These are phyloP conservation scores for Sternotherus odoratus DNA, from an alignment of 2,797 vertebrate genomes.

Conservation along the genomic window DNA sequence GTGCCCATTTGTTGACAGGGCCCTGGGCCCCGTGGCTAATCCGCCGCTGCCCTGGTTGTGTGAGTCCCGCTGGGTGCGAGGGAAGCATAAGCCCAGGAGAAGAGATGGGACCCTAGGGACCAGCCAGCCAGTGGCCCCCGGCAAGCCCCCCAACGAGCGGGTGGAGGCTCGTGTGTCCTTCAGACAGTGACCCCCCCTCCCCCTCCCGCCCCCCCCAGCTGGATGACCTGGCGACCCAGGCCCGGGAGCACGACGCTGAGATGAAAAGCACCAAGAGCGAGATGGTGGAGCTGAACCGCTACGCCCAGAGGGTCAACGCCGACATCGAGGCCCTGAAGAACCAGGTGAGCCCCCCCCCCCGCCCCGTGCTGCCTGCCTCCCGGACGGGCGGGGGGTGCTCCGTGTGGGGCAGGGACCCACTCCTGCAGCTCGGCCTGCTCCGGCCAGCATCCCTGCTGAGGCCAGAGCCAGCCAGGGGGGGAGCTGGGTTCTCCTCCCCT, in stretches of 20 bases:
- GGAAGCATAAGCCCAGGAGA: too few relatives aligned
- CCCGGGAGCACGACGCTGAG: conserved; percentile 77
- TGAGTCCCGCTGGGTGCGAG: too few relatives aligned
- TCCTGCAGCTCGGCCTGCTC: too few relatives aligned
- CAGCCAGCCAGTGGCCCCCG: too few relatives aligned
- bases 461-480: background rate
- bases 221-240: conserved; percentile 75
- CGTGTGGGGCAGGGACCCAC: background rate
- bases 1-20: too few relatives aligned
- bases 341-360: conserved; percentile 79
- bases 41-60: too few relatives aligned
- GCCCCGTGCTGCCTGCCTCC: background rate
- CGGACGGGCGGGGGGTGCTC: too few relatives aligned
- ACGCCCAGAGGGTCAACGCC: conserved; percentile 76
- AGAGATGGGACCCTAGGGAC: too few relatives aligned
- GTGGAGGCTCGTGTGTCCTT: too few relatives aligned
- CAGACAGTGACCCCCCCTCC: background rate
- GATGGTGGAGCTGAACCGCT: conserved; percentile 76
- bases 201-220: conserved; percentile 69
- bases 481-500: background rate
- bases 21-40: too few relatives aligned
- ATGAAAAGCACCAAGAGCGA: conserved; percentile 79
- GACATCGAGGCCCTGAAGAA: conserved; percentile 80
- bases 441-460: too few relatives aligned
- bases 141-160: too few relatives aligned